A percentile compares a stretch with the other conserved stretches of the same genome.
These are phyloP conservation scores for Grus americana DNA, from an alignment of 2,113 vertebrate species.

Conservation along the genomic window DNA sequence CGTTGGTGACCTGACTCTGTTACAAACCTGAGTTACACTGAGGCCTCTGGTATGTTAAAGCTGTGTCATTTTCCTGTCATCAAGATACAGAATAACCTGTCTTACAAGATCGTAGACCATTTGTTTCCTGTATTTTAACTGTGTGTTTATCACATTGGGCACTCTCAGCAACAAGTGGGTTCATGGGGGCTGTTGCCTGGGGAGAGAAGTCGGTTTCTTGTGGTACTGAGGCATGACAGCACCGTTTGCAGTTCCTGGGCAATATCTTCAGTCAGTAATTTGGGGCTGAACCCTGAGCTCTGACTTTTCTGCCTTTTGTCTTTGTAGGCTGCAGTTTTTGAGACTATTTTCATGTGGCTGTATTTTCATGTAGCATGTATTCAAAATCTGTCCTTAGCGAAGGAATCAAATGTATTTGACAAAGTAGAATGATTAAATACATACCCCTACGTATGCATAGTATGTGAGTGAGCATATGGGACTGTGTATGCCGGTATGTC, in stretches of 20 bases:
- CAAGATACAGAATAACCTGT: conserved; percentile 41
- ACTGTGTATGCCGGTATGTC: neutral
- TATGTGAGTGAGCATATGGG: neutral
- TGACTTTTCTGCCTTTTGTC: neutral
- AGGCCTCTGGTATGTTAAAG: neutral
- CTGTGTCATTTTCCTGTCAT: conserved; percentile 25
- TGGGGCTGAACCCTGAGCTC: neutral
- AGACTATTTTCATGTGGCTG: neutral
- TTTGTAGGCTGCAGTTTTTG: neutral
- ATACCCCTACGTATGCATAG: neutral
- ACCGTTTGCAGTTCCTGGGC: neutral
- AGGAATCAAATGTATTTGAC: neutral
- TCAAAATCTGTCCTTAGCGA: neutral
- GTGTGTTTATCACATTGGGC: neutral
- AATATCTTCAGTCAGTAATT: neutral
- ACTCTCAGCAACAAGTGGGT: neutral
- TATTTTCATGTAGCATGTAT: neutral
- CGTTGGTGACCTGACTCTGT: neutral
- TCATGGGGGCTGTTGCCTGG: neutral
- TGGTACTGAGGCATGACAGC: neutral
- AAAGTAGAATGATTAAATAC: neutral
- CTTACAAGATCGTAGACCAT: neutral
- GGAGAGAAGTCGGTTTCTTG: neutral
- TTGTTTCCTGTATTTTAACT: neutral
- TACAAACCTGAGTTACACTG: neutral